phyloP scores from a whole-genome alignment of 1,140 invertebrate species.

The Maniola jurtina region DNA sequence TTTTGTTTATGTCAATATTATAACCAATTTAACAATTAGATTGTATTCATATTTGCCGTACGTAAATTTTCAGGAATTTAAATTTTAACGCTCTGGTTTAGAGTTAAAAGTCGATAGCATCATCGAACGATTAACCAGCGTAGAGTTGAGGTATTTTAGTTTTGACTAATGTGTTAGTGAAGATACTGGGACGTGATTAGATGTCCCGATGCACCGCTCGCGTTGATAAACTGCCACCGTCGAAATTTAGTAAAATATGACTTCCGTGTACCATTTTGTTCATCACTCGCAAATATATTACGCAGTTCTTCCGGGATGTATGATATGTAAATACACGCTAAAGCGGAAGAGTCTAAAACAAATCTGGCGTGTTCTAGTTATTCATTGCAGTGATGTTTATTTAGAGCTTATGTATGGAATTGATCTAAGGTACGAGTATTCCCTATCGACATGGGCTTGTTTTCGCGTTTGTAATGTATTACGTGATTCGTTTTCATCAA shows the following conservation, averaged over 20 bases:
- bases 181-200: conserved; percentile 44
- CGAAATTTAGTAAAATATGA: conserved; percentile 61
- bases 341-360: conserved; percentile 66
- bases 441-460: background rate
- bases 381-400: conserved; percentile 39
- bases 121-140: conserved; percentile 26
- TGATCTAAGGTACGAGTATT: conserved; percentile 3
- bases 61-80: background rate
- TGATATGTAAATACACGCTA: conserved; percentile 64
- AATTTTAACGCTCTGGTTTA: background rate
- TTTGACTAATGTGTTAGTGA: conserved; percentile 49
- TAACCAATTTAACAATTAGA: background rate
- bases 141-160: conserved; percentile 36
- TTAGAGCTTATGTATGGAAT: conserved; percentile 25
- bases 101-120: background rate
- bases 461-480: conserved; percentile 3
- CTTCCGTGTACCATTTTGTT: conserved; percentile 60
- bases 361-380: conserved; percentile 51
- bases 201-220: conserved; percentile 34
- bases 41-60: background rate
- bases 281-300: conserved; percentile 65
- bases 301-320: conserved; percentile 55
- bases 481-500: background rate
- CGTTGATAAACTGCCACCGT: conserved; percentile 42
- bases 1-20: too few species aligned